Percentiles rank a stretch among this genome's conserved stretches.
Evolutionary conservation across 2,113 vertebrate genomes (phyloP).

Genomic region (Himantopus leucocephalus): DNA sequence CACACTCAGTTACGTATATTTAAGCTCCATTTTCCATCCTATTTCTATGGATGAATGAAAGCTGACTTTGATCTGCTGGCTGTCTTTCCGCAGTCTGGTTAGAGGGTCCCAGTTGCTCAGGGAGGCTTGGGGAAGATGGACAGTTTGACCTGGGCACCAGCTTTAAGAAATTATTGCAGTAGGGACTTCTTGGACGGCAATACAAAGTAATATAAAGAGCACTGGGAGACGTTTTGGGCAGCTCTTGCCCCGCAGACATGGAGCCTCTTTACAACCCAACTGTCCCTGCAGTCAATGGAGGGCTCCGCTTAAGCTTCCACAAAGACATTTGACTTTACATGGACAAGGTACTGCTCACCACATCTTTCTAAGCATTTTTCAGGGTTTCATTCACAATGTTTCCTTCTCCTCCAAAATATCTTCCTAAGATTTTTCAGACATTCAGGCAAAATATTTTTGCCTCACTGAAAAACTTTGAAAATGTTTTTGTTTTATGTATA

Average conservation of each 20-base stretch:
- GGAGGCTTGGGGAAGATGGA: neutral
- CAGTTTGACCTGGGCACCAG: neutral
- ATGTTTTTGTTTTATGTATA: neutral
- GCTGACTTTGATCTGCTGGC: neutral
- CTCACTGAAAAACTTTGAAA: neutral
- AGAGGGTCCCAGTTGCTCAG: neutral
- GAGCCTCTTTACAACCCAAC: neutral
- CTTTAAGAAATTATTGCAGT: neutral
- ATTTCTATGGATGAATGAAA: neutral
- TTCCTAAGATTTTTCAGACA: neutral
- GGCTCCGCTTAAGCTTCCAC: neutral
- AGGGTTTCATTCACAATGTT: neutral
- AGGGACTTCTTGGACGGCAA: neutral
- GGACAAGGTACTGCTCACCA: neutral
- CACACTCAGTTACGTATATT: fast-evolving
- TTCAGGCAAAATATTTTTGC: neutral
- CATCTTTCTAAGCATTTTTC: neutral
- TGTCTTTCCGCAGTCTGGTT: neutral
- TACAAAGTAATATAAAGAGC: neutral
- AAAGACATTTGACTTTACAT: neutral
- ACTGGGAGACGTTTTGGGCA: neutral
- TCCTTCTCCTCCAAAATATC: neutral
- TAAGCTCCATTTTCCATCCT: neutral
- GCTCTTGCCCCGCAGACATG: neutral
- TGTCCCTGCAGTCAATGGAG: fast-evolving